Base-by-base conservation (phyloP, 92 coral and sea anemone species). In the Galaxea fascicularis region DNA sequence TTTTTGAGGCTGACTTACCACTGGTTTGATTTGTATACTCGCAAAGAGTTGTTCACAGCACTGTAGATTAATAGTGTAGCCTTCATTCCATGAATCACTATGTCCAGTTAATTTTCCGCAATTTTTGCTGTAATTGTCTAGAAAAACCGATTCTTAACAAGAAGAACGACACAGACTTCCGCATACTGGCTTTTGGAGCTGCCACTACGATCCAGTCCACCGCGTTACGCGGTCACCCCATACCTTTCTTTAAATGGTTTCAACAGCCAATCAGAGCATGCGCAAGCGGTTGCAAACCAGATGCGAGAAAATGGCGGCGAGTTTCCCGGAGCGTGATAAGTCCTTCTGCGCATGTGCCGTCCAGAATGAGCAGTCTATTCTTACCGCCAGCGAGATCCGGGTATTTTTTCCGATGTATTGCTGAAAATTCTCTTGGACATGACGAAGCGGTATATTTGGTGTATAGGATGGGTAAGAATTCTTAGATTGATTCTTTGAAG, bases 361-460 rank as follows among this genome's bases (percentile, higher is more conserved):
- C 94, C 1, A 39, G 72, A 76, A 75, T 86, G 54, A 94, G 95
- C 51, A 76, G 81, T 52, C 74, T 91, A 7, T 74, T 83, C 59
- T 65, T 94, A n/a, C 91, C 93, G 26, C 94, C 98, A n/a, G 76
- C 89, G 16, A 76, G 53, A 60, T 81, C 73, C 58, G 85, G 86
- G 76, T 93, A 82, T 79, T 94, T 92, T 74, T 94, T 88, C 90
- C 78, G 85, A 78, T 93, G 93, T 10, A 84, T 90, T 56, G 98
- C 98, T 9, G 79, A 80, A 65, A 94, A 94, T 74, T 14, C 70
- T 15, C 72, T 92, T 18, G 98, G 98, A 8, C 68, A 35, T 1
- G 98, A 94, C 52, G 89, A 90, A 28, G 94, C 71, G 52, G 62
- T 88, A 8, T 94, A 89, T 73, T 84, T 90, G 39, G 95, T 94